phyloP scores from a whole-genome alignment of 2,113 vertebrate species.

The Merops nubicus region DNA sequence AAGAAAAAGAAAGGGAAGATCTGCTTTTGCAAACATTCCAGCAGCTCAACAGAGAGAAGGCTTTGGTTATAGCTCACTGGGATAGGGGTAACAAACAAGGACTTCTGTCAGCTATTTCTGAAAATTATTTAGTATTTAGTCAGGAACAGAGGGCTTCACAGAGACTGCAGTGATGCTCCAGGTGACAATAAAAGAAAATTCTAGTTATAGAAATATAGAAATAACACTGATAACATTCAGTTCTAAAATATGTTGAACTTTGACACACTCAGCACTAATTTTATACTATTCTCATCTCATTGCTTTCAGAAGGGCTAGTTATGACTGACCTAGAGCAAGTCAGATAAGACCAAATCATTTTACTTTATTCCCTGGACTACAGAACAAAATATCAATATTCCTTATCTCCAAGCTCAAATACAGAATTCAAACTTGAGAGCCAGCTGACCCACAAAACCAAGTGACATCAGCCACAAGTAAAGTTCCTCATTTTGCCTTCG shows the following conservation, averaged over 20 bases:
- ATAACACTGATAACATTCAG: accelerated
- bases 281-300: neutral
- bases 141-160: neutral
- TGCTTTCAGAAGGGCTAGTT: neutral
- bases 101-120: neutral
- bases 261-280: neutral
- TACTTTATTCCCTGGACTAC: neutral
- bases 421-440: neutral
- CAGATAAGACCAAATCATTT: neutral
- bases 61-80: neutral
- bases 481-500: neutral
- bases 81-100: neutral
- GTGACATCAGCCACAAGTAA: neutral
- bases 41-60: neutral
- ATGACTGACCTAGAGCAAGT: neutral
- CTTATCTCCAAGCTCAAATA: neutral
- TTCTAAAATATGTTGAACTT: neutral
- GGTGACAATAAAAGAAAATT: neutral
- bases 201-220: neutral
- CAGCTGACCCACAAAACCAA: neutral
- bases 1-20: neutral
- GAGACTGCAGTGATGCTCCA: neutral
- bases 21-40: neutral
- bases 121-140: neutral
- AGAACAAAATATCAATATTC: neutral